Evolutionary conservation across 1,140 invertebrate species (phyloP).

Genomic region (Microplitis demolitor): DNA sequence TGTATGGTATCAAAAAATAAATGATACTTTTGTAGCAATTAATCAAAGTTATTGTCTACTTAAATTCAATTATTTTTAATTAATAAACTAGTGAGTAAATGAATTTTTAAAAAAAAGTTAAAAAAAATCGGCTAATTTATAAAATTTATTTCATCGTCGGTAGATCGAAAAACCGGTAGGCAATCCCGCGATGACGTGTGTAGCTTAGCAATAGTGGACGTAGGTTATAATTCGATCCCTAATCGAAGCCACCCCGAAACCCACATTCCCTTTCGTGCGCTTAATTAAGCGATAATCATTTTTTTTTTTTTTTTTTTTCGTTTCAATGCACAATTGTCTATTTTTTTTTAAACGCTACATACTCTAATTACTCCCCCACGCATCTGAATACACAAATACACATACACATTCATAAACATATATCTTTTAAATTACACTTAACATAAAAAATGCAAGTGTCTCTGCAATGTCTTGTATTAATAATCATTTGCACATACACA

Average conservation of each 20-base stretch:
- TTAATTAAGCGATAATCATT: not conserved
- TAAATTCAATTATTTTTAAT: not conserved
- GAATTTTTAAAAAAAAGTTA: not conserved
- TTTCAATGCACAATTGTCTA: not conserved
- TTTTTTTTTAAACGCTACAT: not conserved
- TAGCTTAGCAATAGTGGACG: slow-evolving; percentile 56
- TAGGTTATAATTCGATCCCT: slow-evolving; percentile 39
- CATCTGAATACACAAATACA: too few species aligned
- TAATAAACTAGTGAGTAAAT: not conserved
- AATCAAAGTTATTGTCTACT: too few species aligned
- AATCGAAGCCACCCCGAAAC: slow-evolving; percentile 29
- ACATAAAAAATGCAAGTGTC: not conserved
- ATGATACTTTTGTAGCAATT: too few species aligned
- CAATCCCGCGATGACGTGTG: slow-evolving; percentile 45
- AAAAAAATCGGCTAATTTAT: slow-evolving; percentile 23
- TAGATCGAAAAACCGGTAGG: slow-evolving; percentile 38
- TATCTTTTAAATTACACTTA: too few species aligned
- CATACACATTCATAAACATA: too few species aligned
- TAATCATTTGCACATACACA: not conserved
- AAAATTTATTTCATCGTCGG: slow-evolving; percentile 37
- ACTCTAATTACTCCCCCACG: not conserved
- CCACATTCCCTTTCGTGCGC: not conserved
- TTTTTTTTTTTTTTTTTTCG: not conserved
- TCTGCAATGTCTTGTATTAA: not conserved
- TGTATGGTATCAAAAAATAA: too few species aligned